These are phyloP conservation scores for Melanotaenia maccullochi DNA, from an alignment of 2,797 vertebrate genomes.

Conservation along the genomic window DNA sequence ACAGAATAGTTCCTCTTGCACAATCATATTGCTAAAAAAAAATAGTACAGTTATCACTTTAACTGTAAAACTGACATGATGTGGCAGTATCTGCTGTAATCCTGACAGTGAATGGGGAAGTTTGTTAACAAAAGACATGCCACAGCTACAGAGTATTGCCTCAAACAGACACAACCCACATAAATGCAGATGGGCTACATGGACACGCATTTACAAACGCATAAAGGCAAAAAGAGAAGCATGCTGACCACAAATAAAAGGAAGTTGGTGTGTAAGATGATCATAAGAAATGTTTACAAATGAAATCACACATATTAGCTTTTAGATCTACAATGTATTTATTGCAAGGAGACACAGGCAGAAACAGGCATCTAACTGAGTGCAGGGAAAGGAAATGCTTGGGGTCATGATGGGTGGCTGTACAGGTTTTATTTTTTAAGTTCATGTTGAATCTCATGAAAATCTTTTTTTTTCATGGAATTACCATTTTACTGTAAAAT, in stretches of 20 bases:
- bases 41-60: background rate
- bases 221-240: slow-evolving; percentile 18
- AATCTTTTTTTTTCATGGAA: background rate
- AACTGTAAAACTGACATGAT: background rate
- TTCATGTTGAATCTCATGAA: background rate
- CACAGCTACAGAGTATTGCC: background rate
- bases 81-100: slow-evolving; percentile 2
- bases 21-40: background rate
- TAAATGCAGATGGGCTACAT: background rate
- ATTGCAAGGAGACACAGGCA: background rate
- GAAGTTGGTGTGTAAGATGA: slow-evolving; percentile 21
- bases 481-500: background rate
- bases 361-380: background rate
- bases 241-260: slow-evolving; percentile 20
- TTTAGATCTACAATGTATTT: slow-evolving; percentile 5
- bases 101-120: slow-evolving; percentile 28
- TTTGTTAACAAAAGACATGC: slow-evolving; percentile 34
- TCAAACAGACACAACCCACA: slow-evolving; percentile 15
- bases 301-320: slow-evolving; percentile 20
- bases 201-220: slow-evolving; percentile 1
- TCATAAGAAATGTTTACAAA: slow-evolving; percentile 8
- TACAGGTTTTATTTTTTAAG: background rate
- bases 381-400: slow-evolving; percentile 3
- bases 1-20: no score
- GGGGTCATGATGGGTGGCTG: background rate